phyloP scores from a whole-genome alignment of 2,113 vertebrate species.

The Gallinago paraguaiae region DNA sequence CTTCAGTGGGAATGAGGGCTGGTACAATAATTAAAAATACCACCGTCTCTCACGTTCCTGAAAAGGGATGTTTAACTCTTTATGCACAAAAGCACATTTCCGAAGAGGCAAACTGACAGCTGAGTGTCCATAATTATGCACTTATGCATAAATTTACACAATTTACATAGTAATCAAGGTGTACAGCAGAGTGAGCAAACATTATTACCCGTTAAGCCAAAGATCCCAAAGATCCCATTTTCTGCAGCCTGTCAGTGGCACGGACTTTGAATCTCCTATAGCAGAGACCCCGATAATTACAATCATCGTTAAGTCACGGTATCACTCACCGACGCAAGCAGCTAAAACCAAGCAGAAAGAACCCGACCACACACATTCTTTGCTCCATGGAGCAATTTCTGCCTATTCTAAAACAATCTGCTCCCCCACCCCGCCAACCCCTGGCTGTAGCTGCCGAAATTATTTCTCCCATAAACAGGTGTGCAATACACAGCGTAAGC shows the following conservation, averaged over 20 bases:
- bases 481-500: slow-evolving; percentile 12
- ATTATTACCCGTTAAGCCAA: background rate
- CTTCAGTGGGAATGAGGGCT: background rate
- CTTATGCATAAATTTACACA: slow-evolving; percentile 26
- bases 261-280: background rate
- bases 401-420: background rate
- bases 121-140: background rate
- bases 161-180: slow-evolving; percentile 33
- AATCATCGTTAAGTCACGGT: background rate
- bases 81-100: background rate
- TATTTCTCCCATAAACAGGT: slow-evolving; percentile 13
- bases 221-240: background rate
- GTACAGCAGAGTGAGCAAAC: background rate
- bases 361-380: background rate
- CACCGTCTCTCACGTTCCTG: background rate
- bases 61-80: background rate
- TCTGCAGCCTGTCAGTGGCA: background rate
- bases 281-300: background rate
- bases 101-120: background rate
- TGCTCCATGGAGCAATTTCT: background rate
- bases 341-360: slow-evolving; percentile 21
- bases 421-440: background rate
- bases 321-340: background rate
- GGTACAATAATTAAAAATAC: background rate
- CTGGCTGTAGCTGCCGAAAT: background rate